phyloP scores from a whole-genome alignment of 1,140 invertebrate species.

The Euwallacea fornicatus region DNA sequence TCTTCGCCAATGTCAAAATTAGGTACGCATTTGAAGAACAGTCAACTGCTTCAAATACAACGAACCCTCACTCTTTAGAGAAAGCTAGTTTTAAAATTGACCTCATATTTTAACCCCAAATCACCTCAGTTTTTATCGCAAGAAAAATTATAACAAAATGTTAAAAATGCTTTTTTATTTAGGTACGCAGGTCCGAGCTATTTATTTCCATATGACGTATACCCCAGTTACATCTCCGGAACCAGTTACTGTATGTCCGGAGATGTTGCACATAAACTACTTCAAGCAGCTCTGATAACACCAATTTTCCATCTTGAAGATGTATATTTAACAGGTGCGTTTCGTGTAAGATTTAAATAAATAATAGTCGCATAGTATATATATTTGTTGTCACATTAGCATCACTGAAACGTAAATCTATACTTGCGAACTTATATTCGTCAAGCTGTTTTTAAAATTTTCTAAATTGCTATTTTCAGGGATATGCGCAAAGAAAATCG shows the following conservation, averaged over 20 bases:
- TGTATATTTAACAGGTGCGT: slow-evolving; percentile 78
- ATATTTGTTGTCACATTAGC: not conserved
- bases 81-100: no score
- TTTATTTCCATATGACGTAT: slow-evolving; percentile 71
- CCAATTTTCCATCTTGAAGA: slow-evolving; percentile 81
- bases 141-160: no score
- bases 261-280: slow-evolving; percentile 67
- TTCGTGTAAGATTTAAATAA: no score
- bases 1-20: no score
- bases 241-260: slow-evolving; percentile 81
- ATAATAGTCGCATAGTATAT: not conserved
- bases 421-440: no score
- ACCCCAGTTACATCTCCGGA: slow-evolving; percentile 84
- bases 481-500: slow-evolving; percentile 38
- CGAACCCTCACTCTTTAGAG: no score
- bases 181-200: slow-evolving; percentile 76
- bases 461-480: slow-evolving; percentile 17
- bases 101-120: no score
- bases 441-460: not conserved
- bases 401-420: not conserved
- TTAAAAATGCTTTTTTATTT: not conserved
- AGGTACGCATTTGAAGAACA: no score
- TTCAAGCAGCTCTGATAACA: slow-evolving; percentile 67
- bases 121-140: no score
- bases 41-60: no score